Percentiles rank a stretch among this genome's conserved stretches.
Conservation (phyloP, 2,797 vertebrate genomes). For the Bovichtus diacanthus region DNA sequence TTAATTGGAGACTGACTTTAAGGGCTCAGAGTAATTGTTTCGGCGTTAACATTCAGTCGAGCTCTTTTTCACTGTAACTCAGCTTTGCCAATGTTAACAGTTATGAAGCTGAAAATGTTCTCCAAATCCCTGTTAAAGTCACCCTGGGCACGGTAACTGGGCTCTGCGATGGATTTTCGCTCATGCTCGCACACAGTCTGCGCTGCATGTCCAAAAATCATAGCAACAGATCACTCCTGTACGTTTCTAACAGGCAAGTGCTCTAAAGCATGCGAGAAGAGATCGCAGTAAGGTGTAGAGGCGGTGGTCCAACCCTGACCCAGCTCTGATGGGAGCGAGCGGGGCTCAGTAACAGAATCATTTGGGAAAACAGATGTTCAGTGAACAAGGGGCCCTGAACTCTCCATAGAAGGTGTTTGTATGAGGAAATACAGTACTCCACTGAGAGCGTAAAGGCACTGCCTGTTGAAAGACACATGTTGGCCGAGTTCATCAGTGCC, state of each 20-base stretch:
- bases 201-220: slow-evolving; percentile 45
- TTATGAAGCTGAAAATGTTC: slow-evolving; percentile 44
- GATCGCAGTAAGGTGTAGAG: slow-evolving; percentile 61
- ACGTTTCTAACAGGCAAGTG: slow-evolving; percentile 44
- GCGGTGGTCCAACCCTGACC: slow-evolving; percentile 69
- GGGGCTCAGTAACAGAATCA: slow-evolving; percentile 80
- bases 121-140: slow-evolving; percentile 56
- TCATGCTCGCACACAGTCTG: slow-evolving; percentile 2
- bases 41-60: slow-evolving; percentile 49
- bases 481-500: slow-evolving; percentile 63
- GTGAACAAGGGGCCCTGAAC: slow-evolving; percentile 73
- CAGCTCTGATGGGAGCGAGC: slow-evolving; percentile 59
- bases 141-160: slow-evolving; percentile 41
- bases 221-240: slow-evolving; percentile 49
- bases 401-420: slow-evolving; percentile 77
- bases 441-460: slow-evolving; percentile 66
- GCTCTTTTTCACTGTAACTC: slow-evolving; percentile 59
- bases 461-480: slow-evolving; percentile 76
- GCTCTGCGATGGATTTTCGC: slow-evolving; percentile 12
- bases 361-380: slow-evolving; percentile 85
- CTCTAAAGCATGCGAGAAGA: slow-evolving; percentile 42
- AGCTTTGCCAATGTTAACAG: slow-evolving; percentile 63
- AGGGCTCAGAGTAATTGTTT: slow-evolving; percentile 58
- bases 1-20: slow-evolving; percentile 62
- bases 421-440: slow-evolving; percentile 83